phyloP scores from a whole-genome alignment of 2,888 invertebrate species.

The Orthosia gothica region DNA sequence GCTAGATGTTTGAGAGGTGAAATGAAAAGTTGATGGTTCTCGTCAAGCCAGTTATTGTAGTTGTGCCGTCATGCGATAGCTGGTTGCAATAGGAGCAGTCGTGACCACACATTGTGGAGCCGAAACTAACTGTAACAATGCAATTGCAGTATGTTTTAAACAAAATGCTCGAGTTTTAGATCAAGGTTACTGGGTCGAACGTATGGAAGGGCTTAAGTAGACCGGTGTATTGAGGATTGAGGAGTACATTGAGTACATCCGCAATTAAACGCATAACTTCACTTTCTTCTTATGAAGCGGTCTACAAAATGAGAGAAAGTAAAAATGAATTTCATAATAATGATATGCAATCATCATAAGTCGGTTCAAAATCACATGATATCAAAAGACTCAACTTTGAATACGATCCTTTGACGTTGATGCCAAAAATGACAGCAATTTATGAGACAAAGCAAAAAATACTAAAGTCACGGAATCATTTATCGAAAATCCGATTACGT shows the following conservation, averaged over 20 bases:
- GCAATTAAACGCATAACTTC: constrained; percentile 41
- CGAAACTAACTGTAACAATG: constrained; percentile 42
- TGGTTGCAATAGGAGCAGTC: constrained; percentile 64
- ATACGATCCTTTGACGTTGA: background rate
- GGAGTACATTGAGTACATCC: constrained; percentile 13
- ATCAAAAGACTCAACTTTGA: background rate
- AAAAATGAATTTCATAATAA: constrained; percentile 8
- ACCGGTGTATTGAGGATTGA: constrained; percentile 27
- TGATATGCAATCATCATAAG: background rate
- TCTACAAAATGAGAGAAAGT: constrained; percentile 51
- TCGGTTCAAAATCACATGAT: background rate
- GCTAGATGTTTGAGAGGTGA: background rate
- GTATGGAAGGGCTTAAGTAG: constrained; percentile 8
- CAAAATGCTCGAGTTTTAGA: constrained; percentile 39
- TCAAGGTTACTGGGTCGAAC: constrained; percentile 48
- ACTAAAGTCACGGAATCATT: constrained; percentile 23
- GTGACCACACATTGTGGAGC: constrained; percentile 42
- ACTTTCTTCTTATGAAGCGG: constrained; percentile 33
- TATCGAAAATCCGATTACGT: constrained; percentile 47
- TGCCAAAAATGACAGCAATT: background rate
- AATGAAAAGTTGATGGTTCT: constrained; percentile 32
- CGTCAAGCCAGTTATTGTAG: constrained; percentile 66
- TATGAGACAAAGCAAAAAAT: background rate
- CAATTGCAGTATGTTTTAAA: constrained; percentile 39
- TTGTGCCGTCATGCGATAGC: constrained; percentile 68